A percentile compares a stretch with the other conserved stretches of the same genome.
Conservation (phyloP, 2,888 invertebrate species). For the Chalcis sispes region DNA sequence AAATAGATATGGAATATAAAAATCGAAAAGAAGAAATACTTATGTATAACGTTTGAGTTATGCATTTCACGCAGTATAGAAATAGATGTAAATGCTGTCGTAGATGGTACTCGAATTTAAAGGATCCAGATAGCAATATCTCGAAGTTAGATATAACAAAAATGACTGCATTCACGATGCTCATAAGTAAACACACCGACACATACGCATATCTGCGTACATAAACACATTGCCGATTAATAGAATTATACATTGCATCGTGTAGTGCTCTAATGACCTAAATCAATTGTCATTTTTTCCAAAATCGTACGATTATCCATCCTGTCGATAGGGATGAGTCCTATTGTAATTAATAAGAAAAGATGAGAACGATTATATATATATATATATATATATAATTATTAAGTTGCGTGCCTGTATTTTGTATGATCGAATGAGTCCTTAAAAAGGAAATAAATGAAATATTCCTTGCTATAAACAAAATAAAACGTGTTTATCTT, state of each 20-base stretch:
- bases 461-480: conserved; percentile 74
- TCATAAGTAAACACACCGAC: conserved; percentile 2
- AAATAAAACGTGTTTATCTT: conserved; percentile 72
- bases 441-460: conserved; percentile 68
- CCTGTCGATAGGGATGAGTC: conserved; percentile 34
- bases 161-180: conserved; percentile 50
- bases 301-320: conserved; percentile 35
- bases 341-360: conserved; percentile 57
- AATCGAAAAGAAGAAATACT: conserved; percentile 4
- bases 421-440: conserved; percentile 74
- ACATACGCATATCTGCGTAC: conserved; percentile 9
- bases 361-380: conserved; percentile 53
- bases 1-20: conserved; percentile 13
- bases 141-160: conserved; percentile 36
- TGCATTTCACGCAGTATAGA: conserved; percentile 45
- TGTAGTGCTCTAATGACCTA: conserved; percentile 43
- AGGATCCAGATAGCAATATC: conserved; percentile 41
- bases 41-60: conserved; percentile 36
- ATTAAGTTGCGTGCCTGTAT: conserved; percentile 74
- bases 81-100: conserved; percentile 37
- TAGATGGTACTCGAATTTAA: conserved; percentile 27
- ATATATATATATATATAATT: too few species aligned
- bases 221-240: conserved; percentile 5
- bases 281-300: conserved; percentile 46
- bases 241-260: conserved; percentile 27